Conservation (phyloP, 2,797 vertebrate species). For the Ctenopoma kingsleyae region DNA sequence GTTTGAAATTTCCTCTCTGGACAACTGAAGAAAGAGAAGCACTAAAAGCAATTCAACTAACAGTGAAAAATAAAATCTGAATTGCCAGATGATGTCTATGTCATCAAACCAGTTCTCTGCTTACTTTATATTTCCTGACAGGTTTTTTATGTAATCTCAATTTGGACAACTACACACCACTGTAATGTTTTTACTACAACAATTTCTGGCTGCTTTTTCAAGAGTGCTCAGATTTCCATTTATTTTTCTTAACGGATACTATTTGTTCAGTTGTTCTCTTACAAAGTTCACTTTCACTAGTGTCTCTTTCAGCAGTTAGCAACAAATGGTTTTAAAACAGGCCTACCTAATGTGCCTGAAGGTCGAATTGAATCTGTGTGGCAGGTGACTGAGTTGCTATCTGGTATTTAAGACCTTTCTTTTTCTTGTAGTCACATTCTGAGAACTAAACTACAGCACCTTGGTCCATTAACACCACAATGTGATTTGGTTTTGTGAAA, state of each 20-base stretch:
- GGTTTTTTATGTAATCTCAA: no score
- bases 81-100: no score
- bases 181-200: no score
- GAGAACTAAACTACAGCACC: neutral
- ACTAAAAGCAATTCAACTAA: no score
- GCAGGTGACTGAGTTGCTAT: slow-evolving; percentile 34
- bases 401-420: slow-evolving; percentile 34
- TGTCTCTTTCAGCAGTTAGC: slow-evolving; percentile 5
- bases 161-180: no score
- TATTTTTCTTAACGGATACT: neutral
- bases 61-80: no score
- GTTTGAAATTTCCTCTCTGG: no score
- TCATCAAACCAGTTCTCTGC: no score
- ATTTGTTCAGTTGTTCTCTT: slow-evolving; percentile 9
- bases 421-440: slow-evolving; percentile 20
- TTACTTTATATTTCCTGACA: no score
- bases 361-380: slow-evolving; percentile 33
- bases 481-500: slow-evolving; percentile 28
- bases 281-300: slow-evolving; percentile 6
- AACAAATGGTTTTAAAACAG: slow-evolving; percentile 27
- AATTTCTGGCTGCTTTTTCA: no score
- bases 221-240: slow-evolving; percentile 5
- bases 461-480: slow-evolving; percentile 17
- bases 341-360: slow-evolving; percentile 26
- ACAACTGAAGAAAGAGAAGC: no score